Base-by-base conservation (phyloP, 2,888 invertebrate species). In the Micropterix aruncella region DNA sequence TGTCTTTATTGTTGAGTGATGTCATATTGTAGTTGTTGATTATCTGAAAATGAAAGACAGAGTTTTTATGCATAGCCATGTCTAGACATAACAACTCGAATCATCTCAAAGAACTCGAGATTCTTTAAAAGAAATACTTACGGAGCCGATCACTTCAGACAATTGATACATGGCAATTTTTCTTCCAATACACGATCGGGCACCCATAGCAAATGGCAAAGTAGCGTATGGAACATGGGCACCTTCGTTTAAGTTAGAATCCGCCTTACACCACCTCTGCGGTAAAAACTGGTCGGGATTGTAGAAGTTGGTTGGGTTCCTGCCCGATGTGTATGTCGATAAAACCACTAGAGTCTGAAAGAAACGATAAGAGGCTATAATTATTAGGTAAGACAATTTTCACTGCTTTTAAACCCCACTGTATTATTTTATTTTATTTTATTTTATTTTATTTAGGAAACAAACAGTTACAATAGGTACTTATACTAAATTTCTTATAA, bases 321-420 rank as follows among this genome's bases (percentile, higher is more conserved):
- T 74, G 2, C 92, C 84, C 51, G 86, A 83, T 39, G 91, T 85
- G 59, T 86, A 94, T 43, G 92, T 74, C 16, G 92, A 93, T 55
- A 92, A 71, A 46, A 91, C 69, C 7, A 93, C 68, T 52, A 90
- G 68, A 42, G 87, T 85, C 84, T 91, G 71, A 7, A 70, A 66
- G 19, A 49, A 50, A 46, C n/a, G n/a, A n/a, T n/a, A n/a, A n/a
- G n/a, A n/a, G n/a, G n/a, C n/a, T n/a, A n/a, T n/a, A n/a, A n/a
- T n/a, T n/a, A n/a, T n/a, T n/a, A n/a, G n/a, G n/a, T n/a, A n/a
- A n/a, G n/a, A n/a, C n/a, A n/a, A n/a, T n/a, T n/a, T n/a, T n/a
- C n/a, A n/a, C n/a, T n/a, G n/a, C n/a, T n/a, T n/a, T n/a, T n/a
- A n/a, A n/a, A n/a, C n/a, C n/a, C n/a, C n/a, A n/a, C n/a, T n/a